phyloP scores from a whole-genome alignment of 1,140 invertebrate species.

The Drosophila virilis region DNA sequence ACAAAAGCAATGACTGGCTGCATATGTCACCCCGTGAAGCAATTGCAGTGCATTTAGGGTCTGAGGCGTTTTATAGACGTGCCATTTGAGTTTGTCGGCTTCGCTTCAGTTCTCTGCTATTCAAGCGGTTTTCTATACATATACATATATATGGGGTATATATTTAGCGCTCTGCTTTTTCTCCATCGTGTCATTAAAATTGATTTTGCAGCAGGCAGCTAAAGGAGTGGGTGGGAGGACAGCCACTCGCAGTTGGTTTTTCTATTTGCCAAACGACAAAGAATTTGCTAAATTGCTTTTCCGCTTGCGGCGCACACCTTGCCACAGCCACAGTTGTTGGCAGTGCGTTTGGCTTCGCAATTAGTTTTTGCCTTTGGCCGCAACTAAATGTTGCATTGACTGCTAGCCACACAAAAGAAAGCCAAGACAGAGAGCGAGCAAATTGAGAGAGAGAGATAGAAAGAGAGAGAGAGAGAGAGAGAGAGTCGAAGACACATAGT shows the following conservation, averaged over 20 bases:
- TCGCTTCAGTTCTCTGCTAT: conserved; percentile 48
- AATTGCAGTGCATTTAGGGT: conserved; percentile 16
- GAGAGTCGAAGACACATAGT: conserved; percentile 12
- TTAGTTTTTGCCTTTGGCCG: conserved; percentile 70
- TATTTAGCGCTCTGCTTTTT: conserved; percentile 40
- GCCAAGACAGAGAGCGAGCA: neutral
- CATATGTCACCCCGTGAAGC: conserved; percentile 13
- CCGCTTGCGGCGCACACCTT: conserved; percentile 56
- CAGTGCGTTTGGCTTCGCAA: conserved; percentile 79
- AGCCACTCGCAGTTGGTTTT: conserved; percentile 64
- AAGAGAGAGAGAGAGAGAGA: neutral
- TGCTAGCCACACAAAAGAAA: conserved; percentile 46
- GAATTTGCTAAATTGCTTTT: conserved; percentile 82
- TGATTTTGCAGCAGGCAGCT: conserved; percentile 61
- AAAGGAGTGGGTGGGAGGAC: neutral
- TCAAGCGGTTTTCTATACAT: conserved; percentile 39
- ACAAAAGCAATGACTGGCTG: conserved; percentile 24
- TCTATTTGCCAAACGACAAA: conserved; percentile 78
- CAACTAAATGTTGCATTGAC: conserved; percentile 73
- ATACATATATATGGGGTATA: conserved; percentile 14
- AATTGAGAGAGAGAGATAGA: neutral
- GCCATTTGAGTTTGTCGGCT: conserved; percentile 55
- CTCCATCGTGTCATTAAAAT: conserved; percentile 74
- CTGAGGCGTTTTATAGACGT: conserved; percentile 63
- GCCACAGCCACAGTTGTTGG: conserved; percentile 41